These are phyloP conservation scores for Scopus umbretta DNA, from an alignment of 2,113 vertebrate species.

Conservation along the genomic window DNA sequence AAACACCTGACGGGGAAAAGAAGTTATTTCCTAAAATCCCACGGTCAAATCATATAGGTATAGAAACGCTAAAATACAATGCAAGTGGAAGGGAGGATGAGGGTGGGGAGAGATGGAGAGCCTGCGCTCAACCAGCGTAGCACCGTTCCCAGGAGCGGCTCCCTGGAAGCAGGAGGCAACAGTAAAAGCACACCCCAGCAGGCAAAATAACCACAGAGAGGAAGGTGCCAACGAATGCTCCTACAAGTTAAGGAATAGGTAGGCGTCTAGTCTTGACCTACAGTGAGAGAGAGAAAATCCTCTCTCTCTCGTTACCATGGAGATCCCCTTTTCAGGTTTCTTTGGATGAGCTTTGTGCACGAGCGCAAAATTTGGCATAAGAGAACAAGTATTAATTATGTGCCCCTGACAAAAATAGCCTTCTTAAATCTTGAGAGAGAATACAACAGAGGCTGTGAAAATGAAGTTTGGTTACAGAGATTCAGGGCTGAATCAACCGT, in stretches of 20 bases:
- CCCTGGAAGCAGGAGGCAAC: background rate
- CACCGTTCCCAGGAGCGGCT: background rate
- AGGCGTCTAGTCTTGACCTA: conserved; percentile 13
- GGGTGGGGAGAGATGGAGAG: background rate
- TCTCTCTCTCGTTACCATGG: conserved; percentile 15
- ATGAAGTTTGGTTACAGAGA: background rate
- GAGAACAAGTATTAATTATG: background rate
- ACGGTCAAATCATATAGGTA: background rate
- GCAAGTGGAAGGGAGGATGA: background rate
- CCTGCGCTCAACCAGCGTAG: background rate
- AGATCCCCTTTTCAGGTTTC: conserved; percentile 31
- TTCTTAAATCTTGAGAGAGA: background rate
- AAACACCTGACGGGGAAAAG: background rate
- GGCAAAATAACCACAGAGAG: background rate
- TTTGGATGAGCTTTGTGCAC: background rate
- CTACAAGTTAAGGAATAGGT: conserved; percentile 11
- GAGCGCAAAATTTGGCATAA: conserved; percentile 20
- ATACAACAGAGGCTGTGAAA: background rate
- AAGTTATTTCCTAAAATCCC: background rate
- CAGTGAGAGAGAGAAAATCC: background rate
- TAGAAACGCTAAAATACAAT: background rate
- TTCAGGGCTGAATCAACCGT: background rate
- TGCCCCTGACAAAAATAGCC: background rate
- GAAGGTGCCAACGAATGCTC: background rate
- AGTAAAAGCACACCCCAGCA: background rate